These are phyloP conservation scores for Bombus soroeensis DNA, from an alignment of 1,140 invertebrate genomes.

Conservation along the genomic window DNA sequence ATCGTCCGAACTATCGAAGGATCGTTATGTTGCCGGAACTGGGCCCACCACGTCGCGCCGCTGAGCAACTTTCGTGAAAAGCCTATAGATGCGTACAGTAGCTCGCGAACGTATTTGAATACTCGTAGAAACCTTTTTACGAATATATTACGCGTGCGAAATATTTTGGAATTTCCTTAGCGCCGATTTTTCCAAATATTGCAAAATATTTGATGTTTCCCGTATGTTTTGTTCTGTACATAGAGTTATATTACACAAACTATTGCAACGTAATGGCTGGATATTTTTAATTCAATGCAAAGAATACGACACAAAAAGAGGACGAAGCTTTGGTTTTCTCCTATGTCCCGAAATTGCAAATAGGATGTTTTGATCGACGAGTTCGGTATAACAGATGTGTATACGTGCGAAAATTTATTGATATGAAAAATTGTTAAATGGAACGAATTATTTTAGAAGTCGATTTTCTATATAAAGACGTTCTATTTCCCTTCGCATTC, in stretches of 20 bases:
- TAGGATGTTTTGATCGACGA: too few relatives aligned
- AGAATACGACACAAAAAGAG: too few relatives aligned
- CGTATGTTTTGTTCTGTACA: too few relatives aligned
- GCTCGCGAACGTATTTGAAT: background rate
- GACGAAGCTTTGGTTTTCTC: too few relatives aligned
- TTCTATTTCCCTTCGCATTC: background rate
- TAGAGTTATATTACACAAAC: background rate
- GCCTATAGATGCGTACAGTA: too few relatives aligned
- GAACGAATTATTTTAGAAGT: background rate
- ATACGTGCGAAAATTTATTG: background rate
- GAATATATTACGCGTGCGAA: too few relatives aligned
- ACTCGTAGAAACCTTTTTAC: background rate
- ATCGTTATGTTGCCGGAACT: slow-evolving; percentile 40
- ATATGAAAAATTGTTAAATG: background rate
- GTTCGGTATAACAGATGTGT: too few relatives aligned
- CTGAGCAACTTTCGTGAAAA: background rate
- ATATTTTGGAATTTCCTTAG: too few relatives aligned
- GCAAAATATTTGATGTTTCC: rapidly evolving
- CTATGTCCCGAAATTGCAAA: too few relatives aligned
- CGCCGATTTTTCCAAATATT: background rate
- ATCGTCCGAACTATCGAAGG: slow-evolving; percentile 42
- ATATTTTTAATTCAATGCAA: background rate
- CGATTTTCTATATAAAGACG: background rate
- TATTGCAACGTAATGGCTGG: too few relatives aligned
- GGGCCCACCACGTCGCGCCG: background rate